Conservation (phyloP, 2,113 vertebrate species). For the Ptilorrhoa leucosticta region DNA sequence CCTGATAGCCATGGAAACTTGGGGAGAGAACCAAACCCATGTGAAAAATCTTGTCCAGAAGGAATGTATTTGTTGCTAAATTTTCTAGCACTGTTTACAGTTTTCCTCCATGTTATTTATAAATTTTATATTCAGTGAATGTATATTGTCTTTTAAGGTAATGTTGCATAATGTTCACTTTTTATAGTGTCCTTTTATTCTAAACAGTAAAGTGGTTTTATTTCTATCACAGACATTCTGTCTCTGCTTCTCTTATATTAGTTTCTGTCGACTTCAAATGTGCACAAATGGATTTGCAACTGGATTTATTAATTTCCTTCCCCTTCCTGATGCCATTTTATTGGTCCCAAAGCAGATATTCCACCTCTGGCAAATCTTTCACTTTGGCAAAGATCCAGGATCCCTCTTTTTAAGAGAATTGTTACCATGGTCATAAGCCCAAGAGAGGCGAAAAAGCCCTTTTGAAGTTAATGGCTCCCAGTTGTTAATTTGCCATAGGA, state of each 20-base stretch:
- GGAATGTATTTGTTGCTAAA: slow-evolving; percentile 82
- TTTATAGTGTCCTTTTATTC: slow-evolving; percentile 85
- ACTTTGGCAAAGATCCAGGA: background rate
- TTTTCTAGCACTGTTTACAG: slow-evolving; percentile 82
- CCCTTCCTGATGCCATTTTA: background rate
- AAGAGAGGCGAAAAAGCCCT: background rate
- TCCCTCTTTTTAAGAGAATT: background rate
- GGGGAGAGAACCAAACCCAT: slow-evolving; percentile 59
- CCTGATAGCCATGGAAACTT: slow-evolving; percentile 62
- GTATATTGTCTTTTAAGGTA: slow-evolving; percentile 84
- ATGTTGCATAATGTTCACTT: slow-evolving; percentile 83
- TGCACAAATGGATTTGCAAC: background rate
- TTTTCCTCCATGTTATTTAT: slow-evolving; percentile 86
- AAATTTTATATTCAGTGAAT: slow-evolving; percentile 86
- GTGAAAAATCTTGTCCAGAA: slow-evolving; percentile 71
- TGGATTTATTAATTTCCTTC: background rate
- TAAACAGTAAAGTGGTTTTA: slow-evolving; percentile 85
- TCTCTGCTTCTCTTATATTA: slow-evolving; percentile 57
- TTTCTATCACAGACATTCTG: slow-evolving; percentile 77
- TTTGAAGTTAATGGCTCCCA: background rate
- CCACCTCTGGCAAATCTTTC: background rate
- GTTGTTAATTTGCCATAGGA: background rate
- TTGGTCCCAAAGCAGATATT: background rate
- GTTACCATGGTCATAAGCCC: background rate
- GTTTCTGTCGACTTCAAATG: background rate